phyloP scores from a whole-genome alignment of 2,797 vertebrate genomes.

The Stomatorhinus walkeri region DNA sequence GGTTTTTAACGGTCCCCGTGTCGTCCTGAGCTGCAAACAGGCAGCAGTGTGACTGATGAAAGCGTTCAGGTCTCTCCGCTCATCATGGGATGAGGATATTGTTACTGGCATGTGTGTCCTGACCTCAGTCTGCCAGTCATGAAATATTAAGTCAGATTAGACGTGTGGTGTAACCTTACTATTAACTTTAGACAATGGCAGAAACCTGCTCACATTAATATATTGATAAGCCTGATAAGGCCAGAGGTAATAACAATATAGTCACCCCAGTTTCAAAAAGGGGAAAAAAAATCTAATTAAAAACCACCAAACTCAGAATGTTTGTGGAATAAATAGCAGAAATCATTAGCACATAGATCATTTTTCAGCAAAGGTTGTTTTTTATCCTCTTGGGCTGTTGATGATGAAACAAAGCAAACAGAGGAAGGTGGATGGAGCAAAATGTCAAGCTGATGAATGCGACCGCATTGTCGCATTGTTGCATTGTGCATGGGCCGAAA shows the following conservation, averaged over 20 bases:
- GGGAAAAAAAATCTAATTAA: background rate
- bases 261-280: background rate
- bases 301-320: background rate
- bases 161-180: conserved; percentile 34
- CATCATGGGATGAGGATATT: conserved; percentile 36
- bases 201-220: conserved; percentile 30
- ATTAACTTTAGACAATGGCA: conserved; percentile 31
- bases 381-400: background rate
- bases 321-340: background rate
- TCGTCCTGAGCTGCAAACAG: conserved; percentile 14
- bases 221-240: conserved; percentile 39
- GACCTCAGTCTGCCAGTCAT: conserved; percentile 16
- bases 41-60: conserved; percentile 23
- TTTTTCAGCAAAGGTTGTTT: conserved; percentile 10
- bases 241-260: background rate
- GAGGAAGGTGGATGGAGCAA: background rate
- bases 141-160: conserved; percentile 39
- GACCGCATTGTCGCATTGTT: background rate
- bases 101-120: background rate
- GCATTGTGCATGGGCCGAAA: background rate
- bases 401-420: background rate
- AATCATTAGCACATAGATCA: background rate
- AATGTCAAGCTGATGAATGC: conserved; percentile 19
- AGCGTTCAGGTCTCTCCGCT: conserved; percentile 36
- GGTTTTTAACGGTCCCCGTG: conserved; percentile 21